Evolutionary conservation across 2,888 invertebrate species (phyloP).

Genomic region (Cerastis rubricosa): DNA sequence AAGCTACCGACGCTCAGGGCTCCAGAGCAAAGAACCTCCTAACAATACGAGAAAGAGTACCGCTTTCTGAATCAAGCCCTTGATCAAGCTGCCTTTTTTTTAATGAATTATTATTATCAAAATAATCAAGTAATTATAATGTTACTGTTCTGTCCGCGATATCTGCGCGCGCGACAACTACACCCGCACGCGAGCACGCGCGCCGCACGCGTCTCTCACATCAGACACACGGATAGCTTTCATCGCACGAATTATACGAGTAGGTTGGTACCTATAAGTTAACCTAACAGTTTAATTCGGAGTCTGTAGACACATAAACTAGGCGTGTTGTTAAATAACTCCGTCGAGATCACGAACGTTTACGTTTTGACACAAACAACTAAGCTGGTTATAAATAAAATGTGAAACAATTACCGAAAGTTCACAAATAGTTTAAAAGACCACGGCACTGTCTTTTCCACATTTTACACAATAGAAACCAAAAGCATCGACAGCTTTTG

Average conservation of each 20-base stretch:
- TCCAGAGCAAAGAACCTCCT: no score
- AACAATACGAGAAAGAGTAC: no score
- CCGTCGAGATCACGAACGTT: neutral
- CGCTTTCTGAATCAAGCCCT: no score
- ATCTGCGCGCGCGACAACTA: neutral
- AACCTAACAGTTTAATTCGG: slow-evolving; percentile 5
- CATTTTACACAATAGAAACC: neutral
- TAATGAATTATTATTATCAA: no score
- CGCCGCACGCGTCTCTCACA: neutral
- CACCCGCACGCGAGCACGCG: neutral
- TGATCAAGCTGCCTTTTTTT: no score
- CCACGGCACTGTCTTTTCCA: neutral
- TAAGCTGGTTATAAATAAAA: slow-evolving; percentile 9
- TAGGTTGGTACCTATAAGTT: neutral
- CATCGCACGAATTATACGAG: neutral
- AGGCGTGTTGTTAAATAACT: slow-evolving; percentile 16
- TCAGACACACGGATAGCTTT: slow-evolving; percentile 3
- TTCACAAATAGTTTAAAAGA: neutral
- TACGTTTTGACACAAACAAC: neutral
- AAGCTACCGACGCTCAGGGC: no score
- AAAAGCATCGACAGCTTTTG: no score
- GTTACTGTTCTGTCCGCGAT: neutral
- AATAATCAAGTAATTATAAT: neutral
- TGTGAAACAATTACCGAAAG: neutral
- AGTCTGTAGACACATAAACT: neutral